Evolutionary conservation across 2,797 vertebrate genomes (phyloP).

Genomic region (Cetoscarus ocellatus): DNA sequence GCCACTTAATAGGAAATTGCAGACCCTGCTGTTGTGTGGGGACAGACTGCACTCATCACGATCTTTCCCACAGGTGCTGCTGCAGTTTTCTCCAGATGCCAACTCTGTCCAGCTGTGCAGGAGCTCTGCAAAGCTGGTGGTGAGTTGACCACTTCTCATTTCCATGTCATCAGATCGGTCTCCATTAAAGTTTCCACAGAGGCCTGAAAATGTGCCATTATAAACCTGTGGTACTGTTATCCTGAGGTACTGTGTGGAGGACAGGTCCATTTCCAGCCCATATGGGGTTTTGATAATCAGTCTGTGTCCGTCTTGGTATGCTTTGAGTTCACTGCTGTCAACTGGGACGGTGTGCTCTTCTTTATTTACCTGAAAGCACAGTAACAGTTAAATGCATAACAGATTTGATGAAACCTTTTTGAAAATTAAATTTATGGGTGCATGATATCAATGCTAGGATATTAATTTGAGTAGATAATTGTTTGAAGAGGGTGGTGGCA

Average conservation of each 20-base stretch:
- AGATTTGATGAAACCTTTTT: not conserved
- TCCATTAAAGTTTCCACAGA: conserved; percentile 68
- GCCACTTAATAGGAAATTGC: conserved; percentile 31
- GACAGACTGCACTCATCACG: conserved; percentile 38
- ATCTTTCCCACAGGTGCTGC: conserved; percentile 28
- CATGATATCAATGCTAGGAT: too few relatives aligned
- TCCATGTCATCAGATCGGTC: conserved; percentile 57
- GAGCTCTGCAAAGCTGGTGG: conserved; percentile 26
- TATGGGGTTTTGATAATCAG: conserved; percentile 39
- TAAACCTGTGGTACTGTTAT: conserved; percentile 39
- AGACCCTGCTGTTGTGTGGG: not conserved
- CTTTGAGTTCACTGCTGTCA: conserved; percentile 22
- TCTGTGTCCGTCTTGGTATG: conserved; percentile 33
- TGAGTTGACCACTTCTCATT: conserved; percentile 19
- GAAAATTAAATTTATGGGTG: not conserved
- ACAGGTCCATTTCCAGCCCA: conserved; percentile 46
- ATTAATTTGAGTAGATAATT: too few relatives aligned
- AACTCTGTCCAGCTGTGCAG: conserved; percentile 36
- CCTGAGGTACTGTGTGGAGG: conserved; percentile 42
- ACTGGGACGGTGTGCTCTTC: conserved; percentile 42
- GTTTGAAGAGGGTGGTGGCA: too few relatives aligned
- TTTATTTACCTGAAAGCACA: conserved; percentile 53
- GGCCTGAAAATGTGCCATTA: conserved; percentile 44
- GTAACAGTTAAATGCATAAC: not conserved
- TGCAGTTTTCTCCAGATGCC: conserved; percentile 29